Evolutionary conservation across 2,113 vertebrate species (phyloP), one percentile per base, ranked within the genome.

Genomic region (Barnardius zonarius): DNA sequence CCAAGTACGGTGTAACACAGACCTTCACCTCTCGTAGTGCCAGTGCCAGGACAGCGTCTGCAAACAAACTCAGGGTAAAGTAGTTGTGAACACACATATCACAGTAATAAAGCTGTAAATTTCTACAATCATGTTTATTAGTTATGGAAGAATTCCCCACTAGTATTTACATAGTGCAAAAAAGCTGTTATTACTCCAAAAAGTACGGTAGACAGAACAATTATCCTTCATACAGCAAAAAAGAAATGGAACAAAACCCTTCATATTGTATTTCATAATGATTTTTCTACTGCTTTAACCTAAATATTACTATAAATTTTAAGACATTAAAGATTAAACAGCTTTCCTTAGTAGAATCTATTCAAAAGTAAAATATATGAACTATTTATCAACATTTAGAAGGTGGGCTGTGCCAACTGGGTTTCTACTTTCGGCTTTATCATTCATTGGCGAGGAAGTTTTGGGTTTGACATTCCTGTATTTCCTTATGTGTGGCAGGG

Each of bases 151-250:
- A 98, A 97, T 95, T 91, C 94, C 93, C 97, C 96, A 98, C 98
- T 98, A 98, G 97, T 98, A 99, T 99, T 98, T 99, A 99, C 98
- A 99, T 98, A 99, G 99, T 99, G 98, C 98, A 99, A 99, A 99
- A 98, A 98, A 98, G 98, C 98, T 97, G 97, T 98, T 98, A 98
- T 98, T 98, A 97, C 96, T 98, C 97, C 96, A 97, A 96, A 97
- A 97, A 82, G 95, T 97, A 97, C 49, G 93, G 95, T 95, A 96
- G 96, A 98, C 94, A 94, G 94, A 98, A 96, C 95, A 97, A 93
- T 97, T 97, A 98, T 97, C 97, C 97, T 98, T 97, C 97, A 98
- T 96, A 98, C 95, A 96, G 95, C 95, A 96, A 96, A 97, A 95
- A 92, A 94, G 95, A 97, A 94, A 96, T 84, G 83, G 92, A 96